phyloP scores from a whole-genome alignment of 2,888 invertebrate species.

The Bruchidius siliquastri region DNA sequence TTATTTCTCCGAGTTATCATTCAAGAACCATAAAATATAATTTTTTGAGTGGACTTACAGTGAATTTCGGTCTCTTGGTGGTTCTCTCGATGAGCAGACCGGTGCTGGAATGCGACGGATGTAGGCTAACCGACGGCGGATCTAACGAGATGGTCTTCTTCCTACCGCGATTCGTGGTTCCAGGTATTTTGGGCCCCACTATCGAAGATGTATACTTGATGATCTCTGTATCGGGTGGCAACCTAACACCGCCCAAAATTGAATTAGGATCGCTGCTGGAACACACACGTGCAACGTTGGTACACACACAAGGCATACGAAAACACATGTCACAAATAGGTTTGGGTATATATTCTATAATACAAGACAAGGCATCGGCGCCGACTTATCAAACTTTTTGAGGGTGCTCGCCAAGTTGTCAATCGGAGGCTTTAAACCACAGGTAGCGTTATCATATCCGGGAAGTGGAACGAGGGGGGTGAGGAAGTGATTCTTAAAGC shows the following conservation, averaged over 20 bases:
- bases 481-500: too few relatives aligned
- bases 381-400: too few relatives aligned
- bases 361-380: not conserved
- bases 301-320: slow-evolving; percentile 21
- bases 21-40: too few relatives aligned
- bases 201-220: slow-evolving; percentile 86
- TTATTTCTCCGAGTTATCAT: too few relatives aligned
- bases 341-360: not conserved
- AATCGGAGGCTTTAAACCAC: too few relatives aligned
- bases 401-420: too few relatives aligned
- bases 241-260: slow-evolving; percentile 74
- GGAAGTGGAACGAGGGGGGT: too few relatives aligned
- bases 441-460: too few relatives aligned
- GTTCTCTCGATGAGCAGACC: slow-evolving; percentile 50
- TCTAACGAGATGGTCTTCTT: slow-evolving; percentile 87
- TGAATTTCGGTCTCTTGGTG: slow-evolving; percentile 44
- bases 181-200: slow-evolving; percentile 80
- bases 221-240: slow-evolving; percentile 85
- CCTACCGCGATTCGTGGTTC: slow-evolving; percentile 77
- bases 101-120: slow-evolving; percentile 49
- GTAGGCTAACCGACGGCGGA: slow-evolving; percentile 61
- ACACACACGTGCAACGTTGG: slow-evolving; percentile 21
- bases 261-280: slow-evolving; percentile 71
- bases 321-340: slow-evolving; percentile 10
- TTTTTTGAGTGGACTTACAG: slow-evolving; percentile 30